Base-by-base conservation (phyloP, 1,140 invertebrate species). In the Dysdera silvatica region DNA sequence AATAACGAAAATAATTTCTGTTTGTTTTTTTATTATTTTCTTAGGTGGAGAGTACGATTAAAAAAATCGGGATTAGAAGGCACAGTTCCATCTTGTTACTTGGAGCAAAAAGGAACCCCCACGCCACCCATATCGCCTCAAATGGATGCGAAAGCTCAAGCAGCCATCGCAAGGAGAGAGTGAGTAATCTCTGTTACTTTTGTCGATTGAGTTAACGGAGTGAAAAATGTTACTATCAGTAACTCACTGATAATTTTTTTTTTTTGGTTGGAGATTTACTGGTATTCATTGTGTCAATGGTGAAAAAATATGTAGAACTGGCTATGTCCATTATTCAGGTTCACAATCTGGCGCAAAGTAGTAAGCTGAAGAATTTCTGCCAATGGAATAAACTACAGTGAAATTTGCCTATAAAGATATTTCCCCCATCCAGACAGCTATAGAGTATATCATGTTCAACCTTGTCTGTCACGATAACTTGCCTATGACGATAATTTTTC, bases 41-140 rank as follows among this genome's bases (percentile, higher is more conserved):
- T 1, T n/a, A 71, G 69, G 37, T 79, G 76, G 76, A 65, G 76
- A 20, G 74, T 78, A 3, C 56, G 71, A 60, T 71, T 72, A 5
- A 67, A 71, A 26, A 72, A 65, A 12, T 73, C 77, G 24, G 66
- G 74, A 8, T 71, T 71, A 61, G 83, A 91, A 77, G 91, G 91
- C 67, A 89, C 85, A 83, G 85, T 95, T 16, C 90, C 91, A 2
- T 84, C 85, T 35, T 80, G 82, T 43, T 82, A 89, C 65, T 78
- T 94, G 60, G 84, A 85, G 76, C 71, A 74, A 10, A 74, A 78
- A 57, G 72, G 49, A 0, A 70, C 74, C 23, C 72, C 74, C 61
- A 70, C 70, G 41, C 67, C 73, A 43, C 65, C 33, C 71, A 76
- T 49, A 70, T 59, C 57, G 5, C 57, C 57, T 24, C 57, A 74